Evolutionary conservation across 2,888 invertebrate genomes (phyloP), one percentile per base, ranked within the genome.

Genomic region (Erebia aethiops): DNA sequence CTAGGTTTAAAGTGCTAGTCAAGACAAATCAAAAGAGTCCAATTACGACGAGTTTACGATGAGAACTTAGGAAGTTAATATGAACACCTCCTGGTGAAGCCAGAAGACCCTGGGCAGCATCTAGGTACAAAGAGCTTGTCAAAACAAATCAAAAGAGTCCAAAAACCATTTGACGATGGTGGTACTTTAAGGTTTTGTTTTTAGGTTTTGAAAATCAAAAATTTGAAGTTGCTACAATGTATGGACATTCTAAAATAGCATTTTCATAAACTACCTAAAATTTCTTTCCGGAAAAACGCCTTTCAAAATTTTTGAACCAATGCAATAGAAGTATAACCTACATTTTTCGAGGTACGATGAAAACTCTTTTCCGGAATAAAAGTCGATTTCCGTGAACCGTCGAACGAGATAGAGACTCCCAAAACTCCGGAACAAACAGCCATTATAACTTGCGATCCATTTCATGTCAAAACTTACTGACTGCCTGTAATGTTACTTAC

Each of bases 401-500:
- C 8, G 13, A 46, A 46, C 46, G 46, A 61, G 43, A 18, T 62
- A 3, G 46, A 46, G 21, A 11, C 13, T 11, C 13, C 43, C 46
- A 35, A 13, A 61, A 61, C 61, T 61, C 43, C 18, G 61, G 61
- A 49, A 62, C 49, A 49, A 62, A 62, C 62, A 49, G 21, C 62
- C 62, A 21, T 49, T 62, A 49, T 26, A 57, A 57, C 49, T 49
- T 21, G 46, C 14, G 46, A 49, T n/a, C 18, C 18, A 62, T 2
- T 62, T 21, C 21, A 62, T 21, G 14, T 21, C 16, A 2, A 21
- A 49, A 49, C 62, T 62, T 49, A 61, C 60, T 61, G 16, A 60
- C 57, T 60, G 16, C 43, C 60, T 46, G 13, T 46, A 13, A 43
- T 10, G 10, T 61, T 61, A 60, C 41, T 7, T n/a, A 43, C 10